Conservation (phyloP, 2,888 invertebrate species). For the Dorcus hopei region DNA sequence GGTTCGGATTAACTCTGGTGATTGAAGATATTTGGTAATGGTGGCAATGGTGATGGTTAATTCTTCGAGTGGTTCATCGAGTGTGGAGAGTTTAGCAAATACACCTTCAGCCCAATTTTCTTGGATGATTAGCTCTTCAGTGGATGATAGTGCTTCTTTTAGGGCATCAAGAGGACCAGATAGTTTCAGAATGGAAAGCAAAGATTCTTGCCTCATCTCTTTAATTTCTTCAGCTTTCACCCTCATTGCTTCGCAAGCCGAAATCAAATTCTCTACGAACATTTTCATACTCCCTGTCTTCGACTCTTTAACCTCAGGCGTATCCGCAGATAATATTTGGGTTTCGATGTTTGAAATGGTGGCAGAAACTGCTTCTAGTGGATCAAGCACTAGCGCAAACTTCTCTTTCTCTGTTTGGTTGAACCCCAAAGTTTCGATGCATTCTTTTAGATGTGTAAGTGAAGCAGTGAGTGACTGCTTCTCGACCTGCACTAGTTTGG, state of each 20-base stretch:
- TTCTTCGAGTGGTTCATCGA: neutral
- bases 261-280: neutral
- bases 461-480: neutral
- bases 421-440: constrained; percentile 13
- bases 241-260: neutral
- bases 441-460: neutral
- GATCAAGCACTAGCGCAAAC: neutral
- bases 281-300: neutral
- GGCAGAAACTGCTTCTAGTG: neutral
- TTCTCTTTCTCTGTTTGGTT: neutral
- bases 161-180: neutral
- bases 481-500: neutral
- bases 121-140: neutral
- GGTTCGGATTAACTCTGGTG: neutral
- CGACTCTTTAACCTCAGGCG: neutral
- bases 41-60: neutral
- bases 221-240: neutral
- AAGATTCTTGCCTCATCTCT: neutral
- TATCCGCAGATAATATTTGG: neutral
- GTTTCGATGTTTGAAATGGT: neutral
- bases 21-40: neutral
- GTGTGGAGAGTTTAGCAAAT: neutral
- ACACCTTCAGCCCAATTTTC: neutral
- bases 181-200: neutral
- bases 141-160: neutral